These are phyloP conservation scores for Sweltsa coloradensis DNA, from an alignment of 1,140 invertebrate species.

Conservation along the genomic window DNA sequence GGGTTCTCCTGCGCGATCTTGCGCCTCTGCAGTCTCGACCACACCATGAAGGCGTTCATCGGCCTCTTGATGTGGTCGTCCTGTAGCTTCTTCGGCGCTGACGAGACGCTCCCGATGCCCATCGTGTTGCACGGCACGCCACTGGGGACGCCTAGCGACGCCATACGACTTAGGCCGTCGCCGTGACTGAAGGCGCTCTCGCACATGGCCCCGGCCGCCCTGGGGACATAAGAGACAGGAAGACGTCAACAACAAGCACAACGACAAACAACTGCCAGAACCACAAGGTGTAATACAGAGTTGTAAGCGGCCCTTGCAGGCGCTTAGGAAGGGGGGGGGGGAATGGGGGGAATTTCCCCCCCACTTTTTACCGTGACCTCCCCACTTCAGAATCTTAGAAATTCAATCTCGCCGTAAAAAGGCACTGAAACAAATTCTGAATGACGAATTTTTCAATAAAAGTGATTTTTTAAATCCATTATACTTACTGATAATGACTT, in stretches of 20 bases:
- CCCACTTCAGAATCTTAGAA: no score
- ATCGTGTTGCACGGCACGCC: constrained; percentile 25
- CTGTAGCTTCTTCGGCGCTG: constrained; percentile 29
- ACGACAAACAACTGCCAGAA: constrained; percentile 28
- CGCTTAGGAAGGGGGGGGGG: no score
- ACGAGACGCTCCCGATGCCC: constrained; percentile 21
- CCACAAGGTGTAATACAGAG: no score
- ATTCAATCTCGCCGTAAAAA: no score
- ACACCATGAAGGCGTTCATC: constrained; percentile 66
- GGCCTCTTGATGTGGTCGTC: constrained; percentile 47
- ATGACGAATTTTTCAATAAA: no score
- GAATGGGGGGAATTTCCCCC: no score
- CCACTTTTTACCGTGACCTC: no score
- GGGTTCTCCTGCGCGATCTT: constrained; percentile 96
- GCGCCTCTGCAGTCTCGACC: constrained; percentile 70
- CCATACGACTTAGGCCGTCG: constrained; percentile 31
- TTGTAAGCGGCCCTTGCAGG: no score
- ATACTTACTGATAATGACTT: no score
- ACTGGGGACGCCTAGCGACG: constrained; percentile 28
- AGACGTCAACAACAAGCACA: not conserved
- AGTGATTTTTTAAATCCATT: no score
- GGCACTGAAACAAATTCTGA: no score
- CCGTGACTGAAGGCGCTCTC: constrained; percentile 25
- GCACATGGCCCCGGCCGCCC: constrained; percentile 38
- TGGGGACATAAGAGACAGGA: constrained; percentile 19